Conservation (phyloP, 1,140 invertebrate genomes). For the Oncopodura yosiiana region DNA sequence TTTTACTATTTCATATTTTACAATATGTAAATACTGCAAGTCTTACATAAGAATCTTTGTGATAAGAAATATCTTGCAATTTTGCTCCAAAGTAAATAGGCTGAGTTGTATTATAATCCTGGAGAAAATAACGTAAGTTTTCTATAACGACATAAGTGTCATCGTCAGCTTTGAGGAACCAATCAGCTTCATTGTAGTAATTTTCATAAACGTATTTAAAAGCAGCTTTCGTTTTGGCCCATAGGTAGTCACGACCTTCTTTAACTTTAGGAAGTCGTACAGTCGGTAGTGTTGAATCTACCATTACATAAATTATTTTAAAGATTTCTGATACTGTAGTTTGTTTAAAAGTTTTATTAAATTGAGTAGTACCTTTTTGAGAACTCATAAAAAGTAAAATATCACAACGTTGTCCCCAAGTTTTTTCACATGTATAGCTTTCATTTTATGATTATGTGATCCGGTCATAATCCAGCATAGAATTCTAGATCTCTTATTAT, state of each 20-base stretch:
- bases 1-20: too few relatives aligned
- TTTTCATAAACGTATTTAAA: conserved; percentile 78
- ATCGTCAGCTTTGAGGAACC: conserved; percentile 40
- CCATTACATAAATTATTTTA: conserved; percentile 27
- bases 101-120: conserved; percentile 17
- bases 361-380: not conserved
- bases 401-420: conserved; percentile 41
- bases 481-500: too few relatives aligned
- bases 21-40: conserved; percentile 18
- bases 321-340: not conserved
- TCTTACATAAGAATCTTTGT: conserved; percentile 36
- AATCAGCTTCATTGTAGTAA: conserved; percentile 66
- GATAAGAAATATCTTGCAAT: not conserved
- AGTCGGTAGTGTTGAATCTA: conserved; percentile 56
- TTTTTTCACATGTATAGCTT: conserved; percentile 29
- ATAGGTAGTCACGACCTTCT: conserved; percentile 79
- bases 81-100: conserved; percentile 35
- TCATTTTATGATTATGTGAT: conserved; percentile 15
- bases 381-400: conserved; percentile 40
- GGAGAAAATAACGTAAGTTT: conserved; percentile 39
- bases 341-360: not conserved
- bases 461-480: conserved; percentile 30
- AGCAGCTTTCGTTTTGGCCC: conserved; percentile 88
- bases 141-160: conserved; percentile 40
- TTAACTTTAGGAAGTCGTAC: conserved; percentile 59